Conservation (phyloP, 2,797 vertebrate genomes). For the Lacerta viridis region DNA sequence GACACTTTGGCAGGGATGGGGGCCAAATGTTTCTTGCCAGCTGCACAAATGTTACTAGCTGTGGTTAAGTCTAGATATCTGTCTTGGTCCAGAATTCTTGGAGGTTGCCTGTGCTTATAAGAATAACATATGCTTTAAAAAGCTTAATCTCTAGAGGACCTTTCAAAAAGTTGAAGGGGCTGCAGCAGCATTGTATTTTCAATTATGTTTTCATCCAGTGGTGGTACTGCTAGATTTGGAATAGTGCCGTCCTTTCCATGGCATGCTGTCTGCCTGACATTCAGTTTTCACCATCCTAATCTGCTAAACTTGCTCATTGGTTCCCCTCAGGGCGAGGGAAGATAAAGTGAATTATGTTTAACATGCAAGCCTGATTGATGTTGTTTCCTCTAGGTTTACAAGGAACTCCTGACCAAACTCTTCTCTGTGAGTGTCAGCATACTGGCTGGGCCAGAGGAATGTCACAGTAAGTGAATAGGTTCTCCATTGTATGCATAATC, state of each 20-base stretch:
- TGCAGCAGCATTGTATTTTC: not conserved
- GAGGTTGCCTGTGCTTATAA: not conserved
- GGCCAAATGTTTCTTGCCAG: too few species aligned
- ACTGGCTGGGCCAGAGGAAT: constrained; percentile 66
- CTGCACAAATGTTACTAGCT: not conserved
- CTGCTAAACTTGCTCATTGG: constrained; percentile 10
- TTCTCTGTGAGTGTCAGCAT: constrained; percentile 53
- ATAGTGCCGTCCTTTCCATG: constrained; percentile 25
- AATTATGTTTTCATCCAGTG: not conserved
- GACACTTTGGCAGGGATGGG: too few species aligned
- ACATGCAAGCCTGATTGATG: constrained; percentile 36
- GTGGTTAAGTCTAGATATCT: not conserved
- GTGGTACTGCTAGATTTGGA: constrained; percentile 9
- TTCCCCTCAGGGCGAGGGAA: constrained; percentile 21
- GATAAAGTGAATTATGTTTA: constrained; percentile 5
- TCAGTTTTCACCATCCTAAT: not conserved
- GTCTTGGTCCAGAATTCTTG: not conserved
- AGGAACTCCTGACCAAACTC: constrained; percentile 40
- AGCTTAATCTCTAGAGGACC: not conserved
- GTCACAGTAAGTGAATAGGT: constrained; percentile 71
- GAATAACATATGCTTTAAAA: not conserved
- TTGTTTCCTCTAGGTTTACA: constrained; percentile 66
- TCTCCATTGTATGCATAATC: constrained; percentile 25
- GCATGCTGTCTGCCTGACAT: constrained; percentile 9
- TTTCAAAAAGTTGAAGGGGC: not conserved